Base-by-base conservation (phyloP, 2,113 vertebrate genomes). In the Turdus rufiventris region DNA sequence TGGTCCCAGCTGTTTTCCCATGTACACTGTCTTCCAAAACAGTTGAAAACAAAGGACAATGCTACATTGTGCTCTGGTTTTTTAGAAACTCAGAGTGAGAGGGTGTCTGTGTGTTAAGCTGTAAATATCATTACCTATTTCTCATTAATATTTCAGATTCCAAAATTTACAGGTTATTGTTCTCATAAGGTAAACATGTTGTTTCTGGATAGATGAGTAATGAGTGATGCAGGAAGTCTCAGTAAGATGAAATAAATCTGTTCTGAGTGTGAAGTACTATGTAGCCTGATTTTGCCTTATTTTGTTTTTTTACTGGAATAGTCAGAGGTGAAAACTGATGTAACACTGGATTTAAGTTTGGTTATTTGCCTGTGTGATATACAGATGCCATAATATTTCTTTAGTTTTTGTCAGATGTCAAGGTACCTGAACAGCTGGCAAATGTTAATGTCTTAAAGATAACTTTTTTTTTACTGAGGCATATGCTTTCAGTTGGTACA, bases 141-240 rank as follows among this genome's bases (percentile, higher is more conserved):
- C 83, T 97, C 86, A 89, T 90, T 21, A 93, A 89, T 95, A 94
- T 95, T 95, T 96, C 91, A 89, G 61, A 60, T 87, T 91, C 53
- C 34, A 31, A 92, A 96, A 92, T 95, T 81, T 95, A 75, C 80
- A 78, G 68, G 43, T 91, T 95, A 74, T 93, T 96, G 88, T 96
- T 92, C 85, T 91, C 91, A 24, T 56, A 73, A 93, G 91, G 36
- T 88, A 95, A 96, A 85, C 26, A 78, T 54, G 47, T 90, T 80
- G 72, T 57, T 96, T 95, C 76, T 90, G 63, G 63, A 51, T 94
- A 90, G n/a, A 51, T 88, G 79, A 80, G 60, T 84, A 63, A 83
- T 54, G 75, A 95, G 29, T 29, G 42, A 62, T 50, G 70, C 29
- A 73, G 71, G 66, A 72, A 85, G 16, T 48, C 18, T 94, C 57